phyloP scores from a whole-genome alignment of 2,888 invertebrate genomes.

The Chrysopilus asiliformis region DNA sequence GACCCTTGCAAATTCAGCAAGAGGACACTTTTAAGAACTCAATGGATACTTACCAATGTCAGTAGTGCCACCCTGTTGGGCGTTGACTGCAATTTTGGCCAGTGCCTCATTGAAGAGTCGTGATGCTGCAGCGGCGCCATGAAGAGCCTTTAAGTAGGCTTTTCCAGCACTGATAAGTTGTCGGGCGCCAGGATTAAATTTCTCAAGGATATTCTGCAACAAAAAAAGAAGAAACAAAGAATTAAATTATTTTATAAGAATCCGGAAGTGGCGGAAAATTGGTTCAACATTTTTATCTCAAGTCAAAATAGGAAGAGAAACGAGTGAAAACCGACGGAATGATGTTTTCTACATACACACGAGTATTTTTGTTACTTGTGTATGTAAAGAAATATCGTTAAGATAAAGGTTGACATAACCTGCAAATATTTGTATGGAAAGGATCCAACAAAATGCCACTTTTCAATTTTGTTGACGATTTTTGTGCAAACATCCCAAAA shows the following conservation, averaged over 20 bases:
- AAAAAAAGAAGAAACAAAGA: constrained; percentile 33
- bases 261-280: neutral
- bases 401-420: no score
- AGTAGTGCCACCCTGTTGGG: constrained; percentile 80
- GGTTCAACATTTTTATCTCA: neutral
- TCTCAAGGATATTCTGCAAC: constrained; percentile 89
- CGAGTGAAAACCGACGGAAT: no score
- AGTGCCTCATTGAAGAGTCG: constrained; percentile 79
- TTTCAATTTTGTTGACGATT: no score
- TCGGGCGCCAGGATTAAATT: constrained; percentile 88
- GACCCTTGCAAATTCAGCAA: no score
- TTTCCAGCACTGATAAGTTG: constrained; percentile 90
- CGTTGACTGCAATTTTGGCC: constrained; percentile 74
- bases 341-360: no score
- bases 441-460: no score
- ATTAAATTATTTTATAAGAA: neutral
- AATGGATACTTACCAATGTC: constrained; percentile 62
- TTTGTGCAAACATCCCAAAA: no score
- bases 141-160: constrained; percentile 85
- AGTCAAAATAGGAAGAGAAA: neutral
- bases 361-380: no score
- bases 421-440: no score
- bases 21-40: neutral
- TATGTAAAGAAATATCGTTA: no score
- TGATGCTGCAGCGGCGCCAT: constrained; percentile 81